Percentiles rank a stretch among this genome's conserved stretches.
Conservation (phyloP, 2,888 invertebrate genomes). For the Griposia aprilina region DNA sequence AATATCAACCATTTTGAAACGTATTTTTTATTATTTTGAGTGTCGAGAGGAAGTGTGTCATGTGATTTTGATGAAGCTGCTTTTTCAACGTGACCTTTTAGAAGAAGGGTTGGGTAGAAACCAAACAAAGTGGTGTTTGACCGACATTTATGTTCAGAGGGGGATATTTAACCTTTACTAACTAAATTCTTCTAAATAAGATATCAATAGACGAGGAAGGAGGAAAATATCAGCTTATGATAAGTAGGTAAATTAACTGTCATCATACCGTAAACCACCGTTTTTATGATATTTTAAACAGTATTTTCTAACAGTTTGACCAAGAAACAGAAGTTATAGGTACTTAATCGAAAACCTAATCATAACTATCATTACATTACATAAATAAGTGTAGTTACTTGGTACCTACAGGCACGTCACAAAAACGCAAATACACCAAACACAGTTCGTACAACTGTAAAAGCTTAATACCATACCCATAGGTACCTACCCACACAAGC, state of each 20-base stretch:
- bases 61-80: conserved; percentile 42
- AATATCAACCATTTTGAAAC: conserved; percentile 45
- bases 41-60: conserved; percentile 46
- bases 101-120: background rate
- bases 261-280: background rate
- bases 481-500: conserved; percentile 18
- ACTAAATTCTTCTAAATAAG: background rate
- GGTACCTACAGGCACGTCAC: background rate
- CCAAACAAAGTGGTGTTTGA: conserved; percentile 7
- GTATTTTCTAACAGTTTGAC: background rate
- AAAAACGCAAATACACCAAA: conserved; percentile 2
- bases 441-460: background rate
- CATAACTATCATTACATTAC: background rate
- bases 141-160: background rate
- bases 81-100: conserved; percentile 30
- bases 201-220: background rate
- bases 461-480: conserved; percentile 29
- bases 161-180: background rate
- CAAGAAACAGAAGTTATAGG: background rate
- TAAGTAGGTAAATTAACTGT: background rate
- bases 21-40: conserved; percentile 52
- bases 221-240: background rate
- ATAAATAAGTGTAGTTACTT: background rate
- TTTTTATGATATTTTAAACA: background rate
- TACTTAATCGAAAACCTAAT: no score